These are phyloP conservation scores for Pseudonaja textilis DNA, from an alignment of 2,113 vertebrate species.

Conservation along the genomic window DNA sequence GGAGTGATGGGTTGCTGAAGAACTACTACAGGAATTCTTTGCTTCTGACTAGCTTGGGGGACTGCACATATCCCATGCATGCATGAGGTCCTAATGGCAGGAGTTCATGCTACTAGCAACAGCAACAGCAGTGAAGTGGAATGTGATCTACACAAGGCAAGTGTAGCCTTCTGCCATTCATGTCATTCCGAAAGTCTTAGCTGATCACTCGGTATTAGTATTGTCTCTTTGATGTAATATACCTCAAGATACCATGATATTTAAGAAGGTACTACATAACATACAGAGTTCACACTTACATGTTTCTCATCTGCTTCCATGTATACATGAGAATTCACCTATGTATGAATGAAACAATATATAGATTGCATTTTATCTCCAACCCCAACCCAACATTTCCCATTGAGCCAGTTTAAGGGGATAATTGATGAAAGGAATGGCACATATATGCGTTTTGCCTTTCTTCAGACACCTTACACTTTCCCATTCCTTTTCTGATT, in stretches of 20 bases:
- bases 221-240: background rate
- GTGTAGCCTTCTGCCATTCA: background rate
- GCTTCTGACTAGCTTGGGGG: background rate
- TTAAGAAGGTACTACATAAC: background rate
- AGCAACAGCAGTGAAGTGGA: background rate
- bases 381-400: too few species aligned
- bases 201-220: background rate
- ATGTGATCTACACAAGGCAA: background rate
- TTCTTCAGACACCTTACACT: too few species aligned
- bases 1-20: background rate
- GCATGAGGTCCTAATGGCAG: fast-evolving
- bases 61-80: background rate
- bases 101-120: constrained; percentile 4
- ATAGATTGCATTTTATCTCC: too few species aligned
- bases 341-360: too few species aligned
- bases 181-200: constrained; percentile 12
- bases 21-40: background rate
- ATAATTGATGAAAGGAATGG: too few species aligned
- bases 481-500: too few species aligned
- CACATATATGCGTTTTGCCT: too few species aligned
- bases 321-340: too few species aligned
- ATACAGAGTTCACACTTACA: background rate
- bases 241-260: fast-evolving
- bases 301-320: too few species aligned
- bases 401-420: too few species aligned